Evolutionary conservation across 1,140 invertebrate species (phyloP), one percentile per base, ranked within the genome.

Genomic region (Temnothorax curvispinosus): DNA sequence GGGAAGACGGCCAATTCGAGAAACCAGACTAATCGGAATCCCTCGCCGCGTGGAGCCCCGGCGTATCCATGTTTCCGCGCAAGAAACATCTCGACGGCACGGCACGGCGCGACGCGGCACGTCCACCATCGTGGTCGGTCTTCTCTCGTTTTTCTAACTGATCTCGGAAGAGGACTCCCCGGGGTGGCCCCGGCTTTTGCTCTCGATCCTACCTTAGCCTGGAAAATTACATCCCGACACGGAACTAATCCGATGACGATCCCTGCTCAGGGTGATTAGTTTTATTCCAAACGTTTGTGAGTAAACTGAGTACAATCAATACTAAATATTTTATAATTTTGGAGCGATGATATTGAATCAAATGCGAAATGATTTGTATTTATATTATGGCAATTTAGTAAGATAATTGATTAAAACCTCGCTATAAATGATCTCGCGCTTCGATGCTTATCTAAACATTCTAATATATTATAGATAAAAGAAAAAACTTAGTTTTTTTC

Each of bases 1-100:
- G 64, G 76, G 76, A 74, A 87, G 76, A 27, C 56, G 89, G 35
- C 80, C 86, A 88, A 85, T 81, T 76, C 62, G 89, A 65, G 71
- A 71, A 76, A 90, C 62, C 62, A 58, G 84, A 87, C 56, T 76
- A 86, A 89, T 74, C 81, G 65, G 72, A 88, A 80, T 75, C 50
- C 74, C 72, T 44, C n/a, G 47, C 32, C 74, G 18, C 13, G 27
- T 44, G 67, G 18, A 60, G 58, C 67, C 50, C 67, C 50, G 62
- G 52, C 21, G 52, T 56, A 56, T 81, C 77, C 50, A 56, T 47
- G 52, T 65, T 47, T 78, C n/a, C 62, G 54, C 21, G 62, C 72
- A 56, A 78, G 71, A 78, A 89, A 76, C 50, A 82, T 71, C 27
- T 18, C 27, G 78, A 58, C 80, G 27, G 64, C 35, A 7, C 6